Percentiles rank a stretch among this genome's conserved stretches.
These are phyloP conservation scores for Columba guinea DNA, from an alignment of 2,797 vertebrate species.

Conservation along the genomic window DNA sequence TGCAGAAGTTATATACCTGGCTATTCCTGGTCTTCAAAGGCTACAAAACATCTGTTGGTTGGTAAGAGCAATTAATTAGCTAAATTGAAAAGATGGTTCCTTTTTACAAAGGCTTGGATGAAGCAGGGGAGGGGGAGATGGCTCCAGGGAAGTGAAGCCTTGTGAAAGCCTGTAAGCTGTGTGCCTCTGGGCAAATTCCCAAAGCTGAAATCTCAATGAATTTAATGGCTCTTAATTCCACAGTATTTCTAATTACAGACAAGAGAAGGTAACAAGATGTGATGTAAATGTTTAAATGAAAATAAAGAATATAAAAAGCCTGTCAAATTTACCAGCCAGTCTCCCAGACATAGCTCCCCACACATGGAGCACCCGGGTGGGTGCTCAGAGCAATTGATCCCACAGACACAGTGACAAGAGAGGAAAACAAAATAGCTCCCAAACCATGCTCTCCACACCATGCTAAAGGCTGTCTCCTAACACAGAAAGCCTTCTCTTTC, in stretches of 20 bases:
- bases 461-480: neutral
- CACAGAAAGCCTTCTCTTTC: neutral
- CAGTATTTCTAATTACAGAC: conserved; percentile 75
- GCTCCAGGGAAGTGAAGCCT: conserved; percentile 26
- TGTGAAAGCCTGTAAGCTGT: conserved; percentile 40
- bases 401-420: neutral
- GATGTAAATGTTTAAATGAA: conserved; percentile 53
- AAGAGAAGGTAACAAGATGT: conserved; percentile 72
- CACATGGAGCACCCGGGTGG: fast-evolving
- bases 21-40: conserved; percentile 68
- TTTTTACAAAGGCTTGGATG: conserved; percentile 40
- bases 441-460: neutral
- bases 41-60: conserved; percentile 67
- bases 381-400: neutral
- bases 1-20: conserved; percentile 36
- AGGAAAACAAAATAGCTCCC: neutral
- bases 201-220: conserved; percentile 69
- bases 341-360: neutral
- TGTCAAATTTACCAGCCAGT: conserved; percentile 50
- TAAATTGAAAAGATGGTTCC: conserved; percentile 45
- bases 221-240: conserved; percentile 77
- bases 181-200: conserved; percentile 73
- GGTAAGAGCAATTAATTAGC: conserved; percentile 73
- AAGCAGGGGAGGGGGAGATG: conserved; percentile 27
- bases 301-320: conserved; percentile 49